These are phyloP conservation scores for Colletes latitarsis DNA, from an alignment of 1,140 invertebrate genomes.

Conservation along the genomic window DNA sequence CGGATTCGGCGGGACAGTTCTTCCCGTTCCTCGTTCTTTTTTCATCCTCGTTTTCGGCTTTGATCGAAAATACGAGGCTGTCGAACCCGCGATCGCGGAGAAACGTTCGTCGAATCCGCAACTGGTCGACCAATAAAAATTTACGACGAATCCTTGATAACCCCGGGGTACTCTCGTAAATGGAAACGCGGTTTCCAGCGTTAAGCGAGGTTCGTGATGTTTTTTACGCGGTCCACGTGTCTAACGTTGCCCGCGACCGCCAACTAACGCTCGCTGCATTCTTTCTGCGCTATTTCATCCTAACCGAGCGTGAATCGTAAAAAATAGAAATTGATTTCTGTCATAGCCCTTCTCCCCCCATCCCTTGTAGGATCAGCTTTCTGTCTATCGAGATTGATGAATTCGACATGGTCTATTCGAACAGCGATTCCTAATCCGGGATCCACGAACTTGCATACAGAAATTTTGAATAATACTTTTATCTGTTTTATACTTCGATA, in stretches of 20 bases:
- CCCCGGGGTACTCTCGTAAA: constrained; percentile 15
- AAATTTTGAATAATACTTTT: too few species aligned
- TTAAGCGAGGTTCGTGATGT: not conserved
- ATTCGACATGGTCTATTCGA: too few species aligned
- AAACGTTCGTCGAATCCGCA: not conserved
- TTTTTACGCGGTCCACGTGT: not conserved
- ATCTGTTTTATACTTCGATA: too few species aligned
- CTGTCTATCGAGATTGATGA: not conserved
- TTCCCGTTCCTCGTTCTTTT: not conserved
- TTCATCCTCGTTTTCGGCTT: not conserved
- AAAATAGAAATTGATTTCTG: constrained; percentile 14
- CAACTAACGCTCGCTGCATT: not conserved
- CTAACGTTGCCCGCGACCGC: not conserved
- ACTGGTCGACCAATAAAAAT: constrained; percentile 9
- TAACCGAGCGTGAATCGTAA: not conserved
- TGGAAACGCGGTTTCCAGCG: not conserved
- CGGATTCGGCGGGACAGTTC: not conserved
- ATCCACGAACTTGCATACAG: too few species aligned
- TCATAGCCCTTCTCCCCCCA: too few species aligned
- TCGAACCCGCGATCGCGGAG: not conserved
- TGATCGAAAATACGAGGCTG: constrained; percentile 15
- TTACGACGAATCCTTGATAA: constrained; percentile 33
- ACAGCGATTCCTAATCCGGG: too few species aligned
- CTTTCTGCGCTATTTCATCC: not conserved
- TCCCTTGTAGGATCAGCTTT: not conserved